Conservation (phyloP, 2,113 vertebrate genomes). For the Synchiropus splendidus region DNA sequence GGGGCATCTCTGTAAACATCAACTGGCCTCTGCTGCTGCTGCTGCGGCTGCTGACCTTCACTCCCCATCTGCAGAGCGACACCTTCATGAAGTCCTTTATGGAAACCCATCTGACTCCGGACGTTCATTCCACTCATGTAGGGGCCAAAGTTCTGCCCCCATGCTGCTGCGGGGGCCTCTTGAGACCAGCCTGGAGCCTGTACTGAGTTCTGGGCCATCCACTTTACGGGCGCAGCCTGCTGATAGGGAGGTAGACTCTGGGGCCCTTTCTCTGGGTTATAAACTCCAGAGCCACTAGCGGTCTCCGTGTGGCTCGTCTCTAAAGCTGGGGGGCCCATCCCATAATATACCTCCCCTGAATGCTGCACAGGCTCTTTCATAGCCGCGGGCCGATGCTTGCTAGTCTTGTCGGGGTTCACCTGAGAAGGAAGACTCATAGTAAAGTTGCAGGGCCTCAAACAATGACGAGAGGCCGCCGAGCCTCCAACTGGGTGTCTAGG, state of each 20-base stretch:
- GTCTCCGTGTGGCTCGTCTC: conserved; percentile 66
- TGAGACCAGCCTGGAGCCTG: conserved; percentile 75
- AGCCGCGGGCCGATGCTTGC: conserved; percentile 70
- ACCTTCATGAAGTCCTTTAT: conserved; percentile 67
- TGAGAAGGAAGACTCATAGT: conserved; percentile 93
- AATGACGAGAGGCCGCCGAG: background rate
- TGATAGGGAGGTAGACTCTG: conserved; percentile 74
- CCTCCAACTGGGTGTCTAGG: conserved; percentile 23
- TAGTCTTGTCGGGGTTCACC: conserved; percentile 75
- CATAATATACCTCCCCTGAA: conserved; percentile 76
- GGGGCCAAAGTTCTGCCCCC: conserved; percentile 73
- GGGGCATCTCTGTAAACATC: conserved; percentile 75
- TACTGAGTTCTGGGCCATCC: conserved; percentile 63
- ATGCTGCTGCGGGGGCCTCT: conserved; percentile 57
- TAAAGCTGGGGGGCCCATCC: conserved; percentile 65
- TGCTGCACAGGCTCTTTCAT: conserved; percentile 77
- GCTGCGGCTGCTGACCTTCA: conserved; percentile 68
- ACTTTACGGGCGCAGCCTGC: conserved; percentile 71
- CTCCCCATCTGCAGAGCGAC: conserved; percentile 54
- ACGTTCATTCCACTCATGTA: conserved; percentile 69
- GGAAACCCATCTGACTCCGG: conserved; percentile 64
- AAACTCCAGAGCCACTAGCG: conserved; percentile 68
- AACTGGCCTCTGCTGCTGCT: conserved; percentile 44
- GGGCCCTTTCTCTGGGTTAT: conserved; percentile 74
- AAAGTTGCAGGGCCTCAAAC: conserved; percentile 17